Conservation (phyloP, 2,888 invertebrate genomes). For the Axea sp. region DNA sequence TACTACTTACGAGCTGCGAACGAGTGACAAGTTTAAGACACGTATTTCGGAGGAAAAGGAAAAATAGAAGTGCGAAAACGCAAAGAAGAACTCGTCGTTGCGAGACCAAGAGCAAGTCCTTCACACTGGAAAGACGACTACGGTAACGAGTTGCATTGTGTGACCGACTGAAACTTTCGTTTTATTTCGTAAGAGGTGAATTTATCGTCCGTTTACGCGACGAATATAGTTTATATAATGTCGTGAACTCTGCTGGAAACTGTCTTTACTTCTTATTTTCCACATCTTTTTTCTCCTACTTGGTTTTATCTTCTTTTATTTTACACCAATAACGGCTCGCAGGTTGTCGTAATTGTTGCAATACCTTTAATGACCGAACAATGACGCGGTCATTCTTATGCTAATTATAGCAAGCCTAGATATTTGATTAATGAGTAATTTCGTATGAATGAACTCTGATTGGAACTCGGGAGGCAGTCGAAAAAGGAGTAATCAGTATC, state of each 20-base stretch:
- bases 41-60: slow-evolving; percentile 41
- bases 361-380: slow-evolving; percentile 37
- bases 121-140: slow-evolving; percentile 35
- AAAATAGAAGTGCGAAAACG: slow-evolving; percentile 36
- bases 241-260: slow-evolving; percentile 43
- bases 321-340: slow-evolving; percentile 5
- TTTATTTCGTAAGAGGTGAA: slow-evolving; percentile 70
- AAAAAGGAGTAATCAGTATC: slow-evolving; percentile 39
- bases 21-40: slow-evolving; percentile 49
- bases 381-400: slow-evolving; percentile 46
- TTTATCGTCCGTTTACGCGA: slow-evolving; percentile 72
- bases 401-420: slow-evolving; percentile 34
- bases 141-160: slow-evolving; percentile 68
- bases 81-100: slow-evolving; percentile 18
- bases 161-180: slow-evolving; percentile 62
- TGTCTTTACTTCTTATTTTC: slow-evolving; percentile 20
- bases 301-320: slow-evolving; percentile 15
- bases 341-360: slow-evolving; percentile 28
- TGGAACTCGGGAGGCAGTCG: slow-evolving; percentile 12
- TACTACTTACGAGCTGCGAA: slow-evolving; percentile 61
- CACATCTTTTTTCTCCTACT: slow-evolving; percentile 7
- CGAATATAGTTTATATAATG: slow-evolving; percentile 64
- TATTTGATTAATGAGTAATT: slow-evolving; percentile 47
- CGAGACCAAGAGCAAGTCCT: slow-evolving; percentile 36
- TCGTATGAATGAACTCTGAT: slow-evolving; percentile 44